Percentiles rank a stretch among this genome's conserved stretches.
Conservation (phyloP, 2,888 invertebrate species). For the Incurvaria masculella region DNA sequence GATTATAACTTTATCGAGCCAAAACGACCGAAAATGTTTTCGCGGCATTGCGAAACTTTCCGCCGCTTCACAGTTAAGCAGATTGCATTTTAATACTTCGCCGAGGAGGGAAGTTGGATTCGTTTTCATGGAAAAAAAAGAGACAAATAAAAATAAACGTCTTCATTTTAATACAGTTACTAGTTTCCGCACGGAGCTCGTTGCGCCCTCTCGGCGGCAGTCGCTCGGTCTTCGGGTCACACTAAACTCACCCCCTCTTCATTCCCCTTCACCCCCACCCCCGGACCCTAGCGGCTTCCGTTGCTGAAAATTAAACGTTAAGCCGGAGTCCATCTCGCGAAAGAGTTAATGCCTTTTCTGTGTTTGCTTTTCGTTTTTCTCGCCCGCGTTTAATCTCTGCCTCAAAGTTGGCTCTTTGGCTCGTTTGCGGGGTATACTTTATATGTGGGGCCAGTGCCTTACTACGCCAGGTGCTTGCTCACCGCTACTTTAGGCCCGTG, state of each 20-base stretch:
- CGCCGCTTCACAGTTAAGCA: background rate
- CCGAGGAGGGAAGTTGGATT: background rate
- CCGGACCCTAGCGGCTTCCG: background rate
- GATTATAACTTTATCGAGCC: background rate
- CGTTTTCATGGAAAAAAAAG: background rate
- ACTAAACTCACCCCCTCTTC: too few species aligned
- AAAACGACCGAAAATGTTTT: background rate
- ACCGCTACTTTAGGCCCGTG: background rate
- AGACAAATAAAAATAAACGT: background rate
- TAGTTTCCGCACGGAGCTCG: too few species aligned
- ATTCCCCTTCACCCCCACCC: too few species aligned
- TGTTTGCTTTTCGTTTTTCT: conserved; percentile 38
- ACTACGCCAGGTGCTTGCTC: background rate
- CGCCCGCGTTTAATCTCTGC: conserved; percentile 11
- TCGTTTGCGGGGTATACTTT: background rate
- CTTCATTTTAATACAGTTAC: background rate
- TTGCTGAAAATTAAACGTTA: conserved; percentile 9
- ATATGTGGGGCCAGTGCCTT: background rate
- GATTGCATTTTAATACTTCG: background rate
- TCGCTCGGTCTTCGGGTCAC: too few species aligned
- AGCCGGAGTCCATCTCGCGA: conserved; percentile 14
- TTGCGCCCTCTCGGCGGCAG: too few species aligned
- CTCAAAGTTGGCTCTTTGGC: conserved; percentile 8
- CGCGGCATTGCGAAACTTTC: background rate
- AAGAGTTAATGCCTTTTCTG: conserved; percentile 46